Evolutionary conservation across 2,113 vertebrate genomes (phyloP).

Genomic region (Elanus axillaris): DNA sequence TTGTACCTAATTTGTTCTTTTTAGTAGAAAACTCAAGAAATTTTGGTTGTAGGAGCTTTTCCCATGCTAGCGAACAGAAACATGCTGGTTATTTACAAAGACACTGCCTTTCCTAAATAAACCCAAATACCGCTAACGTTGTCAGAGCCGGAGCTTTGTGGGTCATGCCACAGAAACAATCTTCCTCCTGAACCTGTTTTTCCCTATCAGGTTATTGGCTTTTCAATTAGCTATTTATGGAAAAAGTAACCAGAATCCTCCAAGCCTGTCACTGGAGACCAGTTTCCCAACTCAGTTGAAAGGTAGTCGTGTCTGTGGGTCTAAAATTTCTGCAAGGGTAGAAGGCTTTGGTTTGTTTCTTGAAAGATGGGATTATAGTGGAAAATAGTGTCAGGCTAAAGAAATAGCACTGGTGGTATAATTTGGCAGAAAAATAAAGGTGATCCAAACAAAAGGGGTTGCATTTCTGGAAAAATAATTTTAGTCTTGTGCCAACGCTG

Average conservation of each 20-base stretch:
- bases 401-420: slow-evolving; percentile 41
- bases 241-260: background rate
- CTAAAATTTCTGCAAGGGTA: slow-evolving; percentile 20
- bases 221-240: background rate
- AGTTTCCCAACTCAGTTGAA: background rate
- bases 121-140: background rate
- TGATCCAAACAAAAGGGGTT: slow-evolving; percentile 42
- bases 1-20: background rate
- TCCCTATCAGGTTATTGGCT: background rate
- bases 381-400: slow-evolving; percentile 45
- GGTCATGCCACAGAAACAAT: background rate
- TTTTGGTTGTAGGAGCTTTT: background rate
- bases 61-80: background rate
- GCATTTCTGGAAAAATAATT: slow-evolving; percentile 53
- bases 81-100: background rate
- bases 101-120: background rate
- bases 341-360: slow-evolving; percentile 33
- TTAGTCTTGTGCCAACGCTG: slow-evolving; percentile 43
- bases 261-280: background rate
- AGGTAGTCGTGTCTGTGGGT: background rate
- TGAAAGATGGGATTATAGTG: slow-evolving; percentile 19
- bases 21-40: background rate
- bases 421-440: slow-evolving; percentile 65
- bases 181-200: background rate
- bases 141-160: background rate